A percentile compares a stretch with the other conserved stretches of the same genome.
Evolutionary conservation across 2,888 invertebrate genomes (phyloP).

Genomic region (Odontomyia ornata): DNA sequence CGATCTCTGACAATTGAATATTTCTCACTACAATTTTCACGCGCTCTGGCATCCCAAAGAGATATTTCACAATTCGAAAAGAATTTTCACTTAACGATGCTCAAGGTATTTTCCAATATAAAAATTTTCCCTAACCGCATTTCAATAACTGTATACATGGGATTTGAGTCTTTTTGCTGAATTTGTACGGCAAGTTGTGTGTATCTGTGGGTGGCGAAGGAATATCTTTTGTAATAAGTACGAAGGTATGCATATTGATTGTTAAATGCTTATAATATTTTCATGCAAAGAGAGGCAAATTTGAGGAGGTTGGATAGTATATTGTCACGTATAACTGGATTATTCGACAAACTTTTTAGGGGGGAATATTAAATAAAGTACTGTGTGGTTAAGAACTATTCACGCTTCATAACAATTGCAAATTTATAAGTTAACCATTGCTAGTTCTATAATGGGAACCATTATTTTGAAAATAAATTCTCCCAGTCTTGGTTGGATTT

Average conservation of each 20-base stretch:
- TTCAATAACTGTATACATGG: conserved; percentile 49
- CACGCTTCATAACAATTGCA: too few relatives aligned
- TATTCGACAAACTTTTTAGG: too few relatives aligned
- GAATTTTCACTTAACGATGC: conserved; percentile 49
- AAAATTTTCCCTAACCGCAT: conserved; percentile 48
- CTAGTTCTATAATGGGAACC: too few relatives aligned
- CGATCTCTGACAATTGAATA: conserved; percentile 18
- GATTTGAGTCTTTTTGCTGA: background rate
- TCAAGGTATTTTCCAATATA: conserved; percentile 49
- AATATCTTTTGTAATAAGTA: background rate
- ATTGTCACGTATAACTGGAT: too few relatives aligned
- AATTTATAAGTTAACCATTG: too few relatives aligned
- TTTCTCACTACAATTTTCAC: conserved; percentile 44
- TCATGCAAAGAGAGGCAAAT: too few relatives aligned
- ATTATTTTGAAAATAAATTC: too few relatives aligned
- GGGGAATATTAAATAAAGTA: too few relatives aligned
- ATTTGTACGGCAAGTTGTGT: background rate
- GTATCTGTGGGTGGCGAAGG: too few relatives aligned
- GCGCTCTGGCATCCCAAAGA: conserved; percentile 16
- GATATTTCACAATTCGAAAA: conserved; percentile 46
- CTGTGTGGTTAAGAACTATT: too few relatives aligned
- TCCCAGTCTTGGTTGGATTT: too few relatives aligned
- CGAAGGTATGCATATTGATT: background rate
- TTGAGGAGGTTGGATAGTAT: too few relatives aligned
- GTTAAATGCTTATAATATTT: background rate